phyloP scores from a whole-genome alignment of 2,888 invertebrate species.

The Boloria euphrosyne region DNA sequence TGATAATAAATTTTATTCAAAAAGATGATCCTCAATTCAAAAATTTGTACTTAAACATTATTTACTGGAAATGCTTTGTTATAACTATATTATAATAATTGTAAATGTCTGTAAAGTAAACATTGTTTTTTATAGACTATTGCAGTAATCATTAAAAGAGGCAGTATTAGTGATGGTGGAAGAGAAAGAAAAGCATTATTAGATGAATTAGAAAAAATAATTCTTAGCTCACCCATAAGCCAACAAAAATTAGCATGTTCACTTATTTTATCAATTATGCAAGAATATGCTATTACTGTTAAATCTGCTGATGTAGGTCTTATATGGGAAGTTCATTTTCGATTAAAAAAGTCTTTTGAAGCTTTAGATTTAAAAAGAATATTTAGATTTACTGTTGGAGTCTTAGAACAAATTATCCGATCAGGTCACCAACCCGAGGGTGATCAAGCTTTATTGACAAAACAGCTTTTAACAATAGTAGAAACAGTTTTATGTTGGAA shows the following conservation, averaged over 20 bases:
- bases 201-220: constrained; percentile 88
- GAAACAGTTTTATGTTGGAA: constrained; percentile 92
- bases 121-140: constrained; percentile 84
- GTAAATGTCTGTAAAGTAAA: no score
- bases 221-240: constrained; percentile 89
- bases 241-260: constrained; percentile 92
- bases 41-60: background rate
- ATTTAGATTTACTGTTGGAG: constrained; percentile 82
- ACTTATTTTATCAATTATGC: constrained; percentile 90
- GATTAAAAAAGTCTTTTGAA: constrained; percentile 93
- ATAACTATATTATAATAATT: background rate
- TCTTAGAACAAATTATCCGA: constrained; percentile 69
- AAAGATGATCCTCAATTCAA: background rate
- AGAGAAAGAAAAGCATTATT: constrained; percentile 86
- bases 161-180: constrained; percentile 88
- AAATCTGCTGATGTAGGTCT: constrained; percentile 93
- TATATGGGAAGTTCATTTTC: constrained; percentile 93
- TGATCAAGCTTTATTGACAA: constrained; percentile 81
- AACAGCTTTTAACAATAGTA: constrained; percentile 88
- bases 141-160: constrained; percentile 93
- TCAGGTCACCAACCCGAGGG: constrained; percentile 76
- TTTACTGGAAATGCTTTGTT: background rate
- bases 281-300: constrained; percentile 93
- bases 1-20: background rate
- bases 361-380: constrained; percentile 89